Conservation (phyloP, 2,113 vertebrate species). For the Lepisosteus oculatus region DNA sequence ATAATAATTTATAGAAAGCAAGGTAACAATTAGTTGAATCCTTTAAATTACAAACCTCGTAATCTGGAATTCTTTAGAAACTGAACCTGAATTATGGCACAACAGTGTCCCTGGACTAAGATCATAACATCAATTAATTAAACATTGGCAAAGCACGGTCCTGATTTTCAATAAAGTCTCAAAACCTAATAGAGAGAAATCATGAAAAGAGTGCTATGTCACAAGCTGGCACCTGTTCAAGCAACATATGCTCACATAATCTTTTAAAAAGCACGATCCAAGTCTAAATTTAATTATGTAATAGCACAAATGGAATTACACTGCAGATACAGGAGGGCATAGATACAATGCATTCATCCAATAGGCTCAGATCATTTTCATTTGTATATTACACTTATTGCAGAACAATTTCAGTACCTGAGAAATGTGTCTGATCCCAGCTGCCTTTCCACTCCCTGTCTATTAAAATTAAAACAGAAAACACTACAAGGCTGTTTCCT, state of each 20-base stretch:
- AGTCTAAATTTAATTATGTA: conserved; percentile 95
- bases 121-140: conserved; percentile 80
- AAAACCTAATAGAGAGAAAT: conserved; percentile 64
- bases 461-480: too few relatives aligned
- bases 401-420: conserved; percentile 44
- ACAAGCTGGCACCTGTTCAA: conserved; percentile 84
- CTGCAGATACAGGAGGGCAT: conserved; percentile 80
- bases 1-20: conserved; percentile 29
- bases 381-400: conserved; percentile 61
- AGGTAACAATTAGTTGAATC: conserved; percentile 34
- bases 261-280: conserved; percentile 88
- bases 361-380: conserved; percentile 57
- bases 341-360: conserved; percentile 57
- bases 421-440: conserved; percentile 10
- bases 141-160: conserved; percentile 63
- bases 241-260: conserved; percentile 95
- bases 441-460: not conserved
- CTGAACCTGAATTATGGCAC: conserved; percentile 63
- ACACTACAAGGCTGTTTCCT: too few relatives aligned
- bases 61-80: conserved; percentile 39
- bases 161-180: conserved; percentile 71
- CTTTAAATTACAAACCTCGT: conserved; percentile 56
- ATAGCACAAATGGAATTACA: conserved; percentile 93
- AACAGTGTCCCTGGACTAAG: conserved; percentile 60
- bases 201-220: conserved; percentile 67